Conservation (phyloP, 2,113 vertebrate species). For the Pogona vitticeps region DNA sequence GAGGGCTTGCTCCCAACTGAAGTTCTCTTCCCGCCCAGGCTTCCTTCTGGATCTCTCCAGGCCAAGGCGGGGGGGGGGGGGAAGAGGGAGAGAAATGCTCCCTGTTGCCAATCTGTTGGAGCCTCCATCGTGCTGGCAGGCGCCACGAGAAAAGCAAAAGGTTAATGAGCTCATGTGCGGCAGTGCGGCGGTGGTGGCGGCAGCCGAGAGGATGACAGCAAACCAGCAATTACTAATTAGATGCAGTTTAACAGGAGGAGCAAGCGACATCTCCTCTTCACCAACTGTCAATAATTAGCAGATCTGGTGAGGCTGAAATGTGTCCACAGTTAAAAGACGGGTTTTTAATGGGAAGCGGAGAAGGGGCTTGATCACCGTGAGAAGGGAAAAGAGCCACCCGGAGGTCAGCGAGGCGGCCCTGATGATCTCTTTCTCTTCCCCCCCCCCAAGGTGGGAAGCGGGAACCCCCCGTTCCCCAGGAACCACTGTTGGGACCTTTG, state of each 20-base stretch:
- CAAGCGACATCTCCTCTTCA: slow-evolving; percentile 88
- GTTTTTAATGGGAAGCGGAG: slow-evolving; percentile 63
- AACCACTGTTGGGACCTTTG: too few species aligned
- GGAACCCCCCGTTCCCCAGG: too few species aligned
- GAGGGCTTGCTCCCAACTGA: slow-evolving; percentile 22
- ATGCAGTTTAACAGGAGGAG: slow-evolving; percentile 88
- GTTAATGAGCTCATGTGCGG: slow-evolving; percentile 85
- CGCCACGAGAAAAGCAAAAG: slow-evolving; percentile 81
- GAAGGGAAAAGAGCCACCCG: slow-evolving; percentile 44
- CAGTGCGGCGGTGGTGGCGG: slow-evolving; percentile 78
- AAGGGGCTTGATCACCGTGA: slow-evolving; percentile 51
- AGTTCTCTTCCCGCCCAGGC: slow-evolving; percentile 39
- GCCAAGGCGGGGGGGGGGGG: slow-evolving; percentile 64
- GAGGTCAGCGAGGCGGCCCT: slow-evolving; percentile 56
- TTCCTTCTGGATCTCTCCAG: slow-evolving; percentile 66
- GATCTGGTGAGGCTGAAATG: slow-evolving; percentile 85
- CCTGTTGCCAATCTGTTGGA: slow-evolving; percentile 79
- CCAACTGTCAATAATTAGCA: slow-evolving; percentile 90
- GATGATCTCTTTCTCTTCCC: too few species aligned
- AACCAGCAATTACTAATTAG: slow-evolving; percentile 86
- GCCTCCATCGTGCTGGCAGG: slow-evolving; percentile 83
- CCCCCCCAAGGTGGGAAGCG: background rate
- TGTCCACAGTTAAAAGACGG: slow-evolving; percentile 83
- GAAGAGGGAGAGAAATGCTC: slow-evolving; percentile 50
- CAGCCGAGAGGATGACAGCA: slow-evolving; percentile 79